Evolutionary conservation across 2,888 invertebrate genomes (phyloP).

Genomic region (Eustalomyia histrio): DNA sequence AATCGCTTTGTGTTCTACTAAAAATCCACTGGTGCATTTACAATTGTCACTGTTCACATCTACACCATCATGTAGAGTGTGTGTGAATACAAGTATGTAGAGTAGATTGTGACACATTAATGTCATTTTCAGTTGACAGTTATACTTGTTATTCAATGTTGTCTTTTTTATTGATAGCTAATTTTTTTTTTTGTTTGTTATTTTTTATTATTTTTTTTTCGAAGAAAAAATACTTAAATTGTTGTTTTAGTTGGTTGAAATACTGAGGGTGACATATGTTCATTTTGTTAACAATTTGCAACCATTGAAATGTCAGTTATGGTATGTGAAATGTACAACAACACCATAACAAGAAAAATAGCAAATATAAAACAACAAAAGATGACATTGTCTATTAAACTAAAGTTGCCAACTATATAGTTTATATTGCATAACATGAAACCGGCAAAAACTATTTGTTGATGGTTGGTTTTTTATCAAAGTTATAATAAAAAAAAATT

Average conservation of each 20-base stretch:
- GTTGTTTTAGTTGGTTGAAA: slow-evolving; percentile 12
- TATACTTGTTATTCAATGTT: slow-evolving; percentile 69
- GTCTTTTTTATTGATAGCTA: slow-evolving; percentile 16
- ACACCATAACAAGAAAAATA: too few species aligned
- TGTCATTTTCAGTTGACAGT: slow-evolving; percentile 76
- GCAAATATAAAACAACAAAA: too few species aligned
- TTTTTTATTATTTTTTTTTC: not conserved
- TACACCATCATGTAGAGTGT: not conserved
- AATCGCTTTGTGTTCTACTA: not conserved
- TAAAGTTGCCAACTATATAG: too few species aligned
- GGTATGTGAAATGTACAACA: not conserved
- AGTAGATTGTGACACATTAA: slow-evolving; percentile 73
- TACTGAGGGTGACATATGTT: slow-evolving; percentile 37
- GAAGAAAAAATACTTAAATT: slow-evolving; percentile 16
- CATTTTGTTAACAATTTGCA: slow-evolving; percentile 37
- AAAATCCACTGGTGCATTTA: slow-evolving; percentile 26
- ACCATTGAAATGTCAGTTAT: slow-evolving; percentile 28
- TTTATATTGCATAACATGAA: too few species aligned
- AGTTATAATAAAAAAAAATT: too few species aligned
- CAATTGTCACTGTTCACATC: slow-evolving; percentile 13
- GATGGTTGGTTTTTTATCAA: too few species aligned
- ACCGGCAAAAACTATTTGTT: too few species aligned
- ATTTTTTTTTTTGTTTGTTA: slow-evolving; percentile 16
- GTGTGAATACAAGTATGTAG: slow-evolving; percentile 1
- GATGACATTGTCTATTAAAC: too few species aligned